Evolutionary conservation across 2,888 invertebrate genomes (phyloP).

Genomic region (Drosophila quinaria): DNA sequence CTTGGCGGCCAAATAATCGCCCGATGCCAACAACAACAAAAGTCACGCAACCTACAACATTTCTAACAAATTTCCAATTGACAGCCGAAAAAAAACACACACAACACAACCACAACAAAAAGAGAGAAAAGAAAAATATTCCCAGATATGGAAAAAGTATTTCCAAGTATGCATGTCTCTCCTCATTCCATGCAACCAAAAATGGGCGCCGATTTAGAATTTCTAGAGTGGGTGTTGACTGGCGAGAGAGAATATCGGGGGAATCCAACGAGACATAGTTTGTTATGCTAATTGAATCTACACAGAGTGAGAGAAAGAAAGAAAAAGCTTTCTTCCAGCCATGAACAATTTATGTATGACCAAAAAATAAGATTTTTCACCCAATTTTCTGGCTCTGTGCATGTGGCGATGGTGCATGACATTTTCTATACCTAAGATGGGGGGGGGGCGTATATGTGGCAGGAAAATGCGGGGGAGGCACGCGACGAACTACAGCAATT

Average conservation of each 20-base stretch:
- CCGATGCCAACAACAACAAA: slow-evolving; percentile 44
- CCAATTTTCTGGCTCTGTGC: slow-evolving; percentile 77
- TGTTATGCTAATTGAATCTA: slow-evolving; percentile 79
- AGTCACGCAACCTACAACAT: slow-evolving; percentile 40
- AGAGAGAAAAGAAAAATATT: slow-evolving; percentile 12
- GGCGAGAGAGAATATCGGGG: background rate
- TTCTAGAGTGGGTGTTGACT: slow-evolving; percentile 61
- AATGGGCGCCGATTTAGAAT: slow-evolving; percentile 55
- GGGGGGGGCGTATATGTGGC: background rate
- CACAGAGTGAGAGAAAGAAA: slow-evolving; percentile 12
- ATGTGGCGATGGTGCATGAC: slow-evolving; percentile 66
- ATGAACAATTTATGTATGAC: slow-evolving; percentile 66
- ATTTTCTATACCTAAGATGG: slow-evolving; percentile 42
- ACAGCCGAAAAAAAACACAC: slow-evolving; percentile 27
- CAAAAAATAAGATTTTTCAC: slow-evolving; percentile 73
- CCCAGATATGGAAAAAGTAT: slow-evolving; percentile 51
- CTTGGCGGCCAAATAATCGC: slow-evolving; percentile 52
- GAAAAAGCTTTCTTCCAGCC: slow-evolving; percentile 64
- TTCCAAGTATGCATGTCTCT: slow-evolving; percentile 14
- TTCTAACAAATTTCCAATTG: slow-evolving; percentile 40
- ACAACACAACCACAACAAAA: slow-evolving; percentile 8
- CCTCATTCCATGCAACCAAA: slow-evolving; percentile 2
- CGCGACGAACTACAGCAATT: slow-evolving; percentile 56
- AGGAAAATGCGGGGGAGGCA: slow-evolving; percentile 32
- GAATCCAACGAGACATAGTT: slow-evolving; percentile 48